A percentile compares a stretch with the other conserved stretches of the same genome.
Evolutionary conservation across 2,888 invertebrate species (phyloP).

Genomic region (Protophormia terraenovae): DNA sequence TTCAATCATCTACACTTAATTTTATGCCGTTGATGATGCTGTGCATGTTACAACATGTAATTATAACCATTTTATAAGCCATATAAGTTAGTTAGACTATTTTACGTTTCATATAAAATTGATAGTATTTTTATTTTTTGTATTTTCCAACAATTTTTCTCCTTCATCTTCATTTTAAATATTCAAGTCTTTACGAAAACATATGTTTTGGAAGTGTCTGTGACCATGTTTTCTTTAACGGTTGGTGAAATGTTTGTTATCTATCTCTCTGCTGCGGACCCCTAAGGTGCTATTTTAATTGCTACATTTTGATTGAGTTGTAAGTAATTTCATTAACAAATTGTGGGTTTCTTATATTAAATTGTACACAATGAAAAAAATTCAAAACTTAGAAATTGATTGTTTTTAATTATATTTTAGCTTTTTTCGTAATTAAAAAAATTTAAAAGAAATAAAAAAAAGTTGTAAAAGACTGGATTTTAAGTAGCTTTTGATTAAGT

Average conservation of each 20-base stretch:
- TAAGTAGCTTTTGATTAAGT: conserved; percentile 8
- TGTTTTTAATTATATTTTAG: conserved; percentile 26
- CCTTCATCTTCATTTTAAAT: background rate
- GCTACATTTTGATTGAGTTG: conserved; percentile 78
- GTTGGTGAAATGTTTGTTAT: conserved; percentile 48
- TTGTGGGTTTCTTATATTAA: conserved; percentile 67
- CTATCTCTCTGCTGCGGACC: conserved; percentile 58
- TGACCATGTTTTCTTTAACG: conserved; percentile 28
- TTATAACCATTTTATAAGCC: conserved; percentile 29
- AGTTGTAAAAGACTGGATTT: background rate
- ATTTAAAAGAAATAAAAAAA: background rate
- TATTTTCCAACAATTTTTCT: background rate
- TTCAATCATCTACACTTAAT: conserved; percentile 14
- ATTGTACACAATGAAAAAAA: background rate
- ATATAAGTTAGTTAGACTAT: background rate
- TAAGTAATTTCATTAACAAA: conserved; percentile 76
- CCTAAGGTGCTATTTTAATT: conserved; percentile 78
- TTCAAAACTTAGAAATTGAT: conserved; percentile 15
- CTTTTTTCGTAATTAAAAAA: conserved; percentile 11
- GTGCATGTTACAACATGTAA: conserved; percentile 43
- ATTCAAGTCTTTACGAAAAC: background rate
- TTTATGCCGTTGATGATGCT: conserved; percentile 6
- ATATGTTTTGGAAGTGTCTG: conserved; percentile 51
- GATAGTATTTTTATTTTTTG: background rate
- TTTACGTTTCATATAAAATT: background rate